These are phyloP conservation scores for Clarias pachynema DNA, from an alignment of 2,797 vertebrate genomes.

Conservation along the genomic window DNA sequence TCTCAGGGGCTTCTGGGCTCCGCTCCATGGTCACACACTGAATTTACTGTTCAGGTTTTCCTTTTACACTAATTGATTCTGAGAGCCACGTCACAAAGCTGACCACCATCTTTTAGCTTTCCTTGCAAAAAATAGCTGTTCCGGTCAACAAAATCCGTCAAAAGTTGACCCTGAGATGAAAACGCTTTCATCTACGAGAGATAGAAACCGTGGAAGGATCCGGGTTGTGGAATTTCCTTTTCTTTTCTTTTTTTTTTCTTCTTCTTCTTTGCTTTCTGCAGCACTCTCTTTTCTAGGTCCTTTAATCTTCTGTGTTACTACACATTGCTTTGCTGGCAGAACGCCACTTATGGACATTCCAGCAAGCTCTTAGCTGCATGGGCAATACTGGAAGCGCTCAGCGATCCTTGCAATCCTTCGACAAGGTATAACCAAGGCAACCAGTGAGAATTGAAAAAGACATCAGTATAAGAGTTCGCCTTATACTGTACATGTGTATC, in stretches of 20 bases:
- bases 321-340: neutral
- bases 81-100: neutral
- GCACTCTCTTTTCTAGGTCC: neutral
- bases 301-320: neutral
- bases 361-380: conserved; percentile 1
- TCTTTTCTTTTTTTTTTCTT: neutral
- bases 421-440: neutral
- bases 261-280: neutral
- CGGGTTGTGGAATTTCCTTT: neutral
- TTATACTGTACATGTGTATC: neutral
- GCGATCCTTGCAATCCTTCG: neutral
- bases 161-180: conserved; percentile 3
- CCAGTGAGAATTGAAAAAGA: neutral
- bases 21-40: neutral
- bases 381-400: neutral
- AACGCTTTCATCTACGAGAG: neutral
- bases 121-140: neutral
- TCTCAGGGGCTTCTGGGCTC: neutral
- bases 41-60: neutral
- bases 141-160: neutral
- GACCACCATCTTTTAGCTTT: neutral
- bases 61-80: conserved; percentile 1
- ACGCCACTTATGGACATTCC: conserved; percentile 9
- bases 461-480: neutral
- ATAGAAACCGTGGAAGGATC: neutral